phyloP scores from a whole-genome alignment of 2,888 invertebrate species.

The Coleophora flavipennella region DNA sequence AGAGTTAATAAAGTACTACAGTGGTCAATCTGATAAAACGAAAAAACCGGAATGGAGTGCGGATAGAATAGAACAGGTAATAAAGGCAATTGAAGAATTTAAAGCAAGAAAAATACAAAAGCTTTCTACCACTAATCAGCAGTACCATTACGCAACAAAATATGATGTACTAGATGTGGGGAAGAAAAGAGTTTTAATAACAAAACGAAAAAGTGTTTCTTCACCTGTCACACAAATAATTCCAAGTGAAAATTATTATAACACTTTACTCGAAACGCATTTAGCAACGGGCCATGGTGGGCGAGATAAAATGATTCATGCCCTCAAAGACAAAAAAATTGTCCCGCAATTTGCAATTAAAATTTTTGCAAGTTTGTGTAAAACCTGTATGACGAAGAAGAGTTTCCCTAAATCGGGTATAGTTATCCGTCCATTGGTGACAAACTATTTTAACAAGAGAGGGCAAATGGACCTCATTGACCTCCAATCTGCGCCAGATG shows the following conservation, averaged over 20 bases:
- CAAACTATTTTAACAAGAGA: constrained; percentile 22
- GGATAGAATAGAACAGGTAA: background rate
- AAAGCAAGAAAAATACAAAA: background rate
- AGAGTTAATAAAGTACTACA: background rate
- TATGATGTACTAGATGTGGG: constrained; percentile 16
- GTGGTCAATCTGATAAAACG: background rate
- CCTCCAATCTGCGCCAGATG: constrained; percentile 20
- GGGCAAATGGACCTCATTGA: constrained; percentile 26
- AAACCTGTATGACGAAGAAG: constrained; percentile 16
- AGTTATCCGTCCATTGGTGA: constrained; percentile 22
- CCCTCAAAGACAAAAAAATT: constrained; percentile 16
- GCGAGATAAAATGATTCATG: constrained; percentile 20
- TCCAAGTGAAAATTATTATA: constrained; percentile 16
- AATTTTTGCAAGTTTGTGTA: constrained; percentile 17
- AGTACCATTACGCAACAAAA: constrained; percentile 12
- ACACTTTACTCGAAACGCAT: constrained; percentile 16
- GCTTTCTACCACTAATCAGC: background rate
- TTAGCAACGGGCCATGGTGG: constrained; percentile 19
- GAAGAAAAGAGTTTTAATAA: constrained; percentile 13
- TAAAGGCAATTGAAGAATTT: background rate
- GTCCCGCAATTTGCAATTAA: constrained; percentile 16
- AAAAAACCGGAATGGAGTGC: background rate
- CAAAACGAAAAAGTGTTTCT: constrained; percentile 11
- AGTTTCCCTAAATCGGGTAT: constrained; percentile 17
- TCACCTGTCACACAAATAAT: constrained; percentile 16